Percentiles rank a stretch among this genome's conserved stretches.
phyloP scores from a whole-genome alignment of 2,888 invertebrate species.

The Cerastis leucographa region DNA sequence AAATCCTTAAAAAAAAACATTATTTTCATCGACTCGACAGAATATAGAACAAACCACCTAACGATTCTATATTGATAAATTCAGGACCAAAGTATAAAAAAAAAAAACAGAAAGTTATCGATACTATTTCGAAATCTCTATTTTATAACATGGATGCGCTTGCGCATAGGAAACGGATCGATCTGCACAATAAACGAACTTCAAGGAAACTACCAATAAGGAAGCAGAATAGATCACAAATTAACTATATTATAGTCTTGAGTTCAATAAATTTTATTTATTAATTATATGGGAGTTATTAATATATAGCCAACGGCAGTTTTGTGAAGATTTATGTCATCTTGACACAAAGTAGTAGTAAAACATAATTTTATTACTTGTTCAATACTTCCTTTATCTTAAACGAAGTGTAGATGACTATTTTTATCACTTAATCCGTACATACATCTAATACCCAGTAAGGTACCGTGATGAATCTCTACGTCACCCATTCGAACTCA shows the following conservation, averaged over 20 bases:
- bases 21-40: neutral
- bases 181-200: constrained; percentile 48
- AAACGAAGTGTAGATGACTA: constrained; percentile 12
- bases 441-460: constrained; percentile 37
- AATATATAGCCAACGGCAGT: neutral
- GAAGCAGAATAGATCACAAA: constrained; percentile 37
- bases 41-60: neutral
- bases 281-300: neutral
- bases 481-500: neutral
- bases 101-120: neutral
- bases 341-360: constrained; percentile 2
- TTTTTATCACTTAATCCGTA: constrained; percentile 51
- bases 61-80: constrained; percentile 8
- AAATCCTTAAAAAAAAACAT: fast-evolving
- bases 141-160: constrained; percentile 73
- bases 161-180: constrained; percentile 62
- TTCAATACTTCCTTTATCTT: constrained; percentile 10
- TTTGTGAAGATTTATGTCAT: constrained; percentile 1
- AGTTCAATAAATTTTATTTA: neutral
- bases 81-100: too few relatives aligned
- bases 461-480: constrained; percentile 18
- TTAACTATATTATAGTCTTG: neutral
- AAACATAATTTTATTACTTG: constrained; percentile 6
- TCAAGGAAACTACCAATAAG: constrained; percentile 52
- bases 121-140: constrained; percentile 51